Evolutionary conservation across 2,888 invertebrate genomes (phyloP), one percentile per base, ranked within the genome.

Genomic region (Ischnus inquisitorius): DNA sequence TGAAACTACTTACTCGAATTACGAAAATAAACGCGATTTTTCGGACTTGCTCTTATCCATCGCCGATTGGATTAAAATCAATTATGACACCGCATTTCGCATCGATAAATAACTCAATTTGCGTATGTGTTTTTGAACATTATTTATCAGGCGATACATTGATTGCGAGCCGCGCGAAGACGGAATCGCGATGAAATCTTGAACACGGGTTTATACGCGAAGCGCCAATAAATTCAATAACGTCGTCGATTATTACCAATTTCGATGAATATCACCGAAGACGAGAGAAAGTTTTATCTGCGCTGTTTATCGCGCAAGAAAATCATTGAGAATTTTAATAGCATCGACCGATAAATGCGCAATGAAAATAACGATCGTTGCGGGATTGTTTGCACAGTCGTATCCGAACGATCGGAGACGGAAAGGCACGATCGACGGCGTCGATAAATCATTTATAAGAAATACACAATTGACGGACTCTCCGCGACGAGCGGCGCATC

Each of bases 261-360:
- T 79, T 79, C 62, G 64, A 69, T 51, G 34, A n/a, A n/a, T 64
- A 82, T 71, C 60, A 43, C 62, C 51, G 41, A n/a, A 14, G 39
- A 48, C 74, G 60, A 74, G 57, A 19, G 41, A 69, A 69, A 62
- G 41, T 28, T 72, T 67, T 51, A 68, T 82, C 78, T 14, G 28
- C 14, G 62, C 74, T 48, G 57, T 34, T 78, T 65, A 83, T 75
- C 79, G 64, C 25, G 68, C 34, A 62, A n/a, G 68, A 68, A 51
- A 78, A 68, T 69, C 64, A 57, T 69, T 57, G 74, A 75, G 64
- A 57, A 83, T 83, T 74, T 69, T 64, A 75, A 79, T 71, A 79
- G 74, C 83, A 79, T 69, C 64, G 83, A 83, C 83, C 83, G 83
- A 79, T 83, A 79, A 69, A 64, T 67, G 28, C 34, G 34, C 34